These are phyloP conservation scores for Irena cyanogastra DNA, from an alignment of 2,113 vertebrate genomes.

Conservation along the genomic window DNA sequence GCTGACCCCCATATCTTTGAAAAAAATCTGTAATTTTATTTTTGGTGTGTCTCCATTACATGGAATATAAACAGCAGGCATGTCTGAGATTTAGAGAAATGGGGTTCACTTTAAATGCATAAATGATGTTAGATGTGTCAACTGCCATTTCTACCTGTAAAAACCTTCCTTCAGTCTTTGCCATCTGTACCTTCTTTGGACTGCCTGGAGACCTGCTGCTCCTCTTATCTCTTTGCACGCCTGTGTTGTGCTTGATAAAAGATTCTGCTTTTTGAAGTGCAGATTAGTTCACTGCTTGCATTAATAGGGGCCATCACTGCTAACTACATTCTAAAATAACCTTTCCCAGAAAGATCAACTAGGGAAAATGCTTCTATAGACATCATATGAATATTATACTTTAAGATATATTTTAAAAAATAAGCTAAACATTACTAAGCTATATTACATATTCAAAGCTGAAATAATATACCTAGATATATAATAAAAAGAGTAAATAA, in stretches of 20 bases:
- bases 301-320: neutral
- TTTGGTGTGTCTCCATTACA: neutral
- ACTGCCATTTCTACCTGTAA: neutral
- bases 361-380: neutral
- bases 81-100: neutral
- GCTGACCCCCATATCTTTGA: neutral
- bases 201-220: neutral
- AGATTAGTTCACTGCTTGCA: slow-evolving; percentile 3
- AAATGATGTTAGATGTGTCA: neutral
- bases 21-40: neutral
- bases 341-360: neutral
- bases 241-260: slow-evolving; percentile 11
- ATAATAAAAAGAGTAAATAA: neutral
- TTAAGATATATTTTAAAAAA: neutral
- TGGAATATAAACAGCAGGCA: neutral
- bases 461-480: neutral
- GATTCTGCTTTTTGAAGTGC: slow-evolving; percentile 2
- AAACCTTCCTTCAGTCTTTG: neutral
- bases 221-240: neutral
- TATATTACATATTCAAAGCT: neutral
- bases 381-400: neutral
- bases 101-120: neutral
- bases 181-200: neutral
- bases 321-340: neutral
- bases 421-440: neutral